A percentile compares a stretch with the other conserved stretches of the same genome.
phyloP scores from a whole-genome alignment of 2,797 vertebrate genomes.

The Apogon hyalosoma region DNA sequence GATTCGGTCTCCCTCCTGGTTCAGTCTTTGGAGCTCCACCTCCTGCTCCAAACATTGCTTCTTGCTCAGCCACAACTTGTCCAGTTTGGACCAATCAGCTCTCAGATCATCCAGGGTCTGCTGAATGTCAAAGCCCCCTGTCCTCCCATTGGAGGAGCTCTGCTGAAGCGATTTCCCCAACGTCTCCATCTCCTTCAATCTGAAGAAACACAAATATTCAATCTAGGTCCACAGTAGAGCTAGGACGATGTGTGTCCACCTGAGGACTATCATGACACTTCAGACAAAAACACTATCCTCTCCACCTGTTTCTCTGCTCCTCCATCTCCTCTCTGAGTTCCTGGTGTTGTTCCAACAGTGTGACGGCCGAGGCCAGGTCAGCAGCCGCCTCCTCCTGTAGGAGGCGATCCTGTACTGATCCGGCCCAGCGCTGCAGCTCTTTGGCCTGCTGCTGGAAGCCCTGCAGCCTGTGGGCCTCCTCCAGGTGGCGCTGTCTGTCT shows the following conservation, averaged over 20 bases:
- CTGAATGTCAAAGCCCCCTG: constrained; percentile 66
- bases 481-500: constrained; percentile 65
- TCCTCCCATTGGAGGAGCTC: constrained; percentile 37
- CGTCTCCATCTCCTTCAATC: constrained; percentile 68
- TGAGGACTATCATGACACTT: not conserved
- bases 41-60: constrained; percentile 79
- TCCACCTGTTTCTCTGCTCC: constrained; percentile 85
- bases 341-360: constrained; percentile 83
- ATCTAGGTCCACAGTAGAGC: no score
- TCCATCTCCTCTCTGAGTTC: constrained; percentile 86
- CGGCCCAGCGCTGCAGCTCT: constrained; percentile 82
- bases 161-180: constrained; percentile 72
- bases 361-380: constrained; percentile 84
- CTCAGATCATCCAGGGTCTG: constrained; percentile 75
- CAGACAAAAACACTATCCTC: not conserved
- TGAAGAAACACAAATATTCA: constrained; percentile 36
- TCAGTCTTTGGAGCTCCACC: constrained; percentile 87
- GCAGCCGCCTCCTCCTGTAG: constrained; percentile 78
- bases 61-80: constrained; percentile 80
- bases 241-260: no score
- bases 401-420: constrained; percentile 79
- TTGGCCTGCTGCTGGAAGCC: constrained; percentile 84
- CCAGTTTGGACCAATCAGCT: constrained; percentile 77
- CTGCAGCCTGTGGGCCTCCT: constrained; percentile 74
- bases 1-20: constrained; percentile 86